A percentile compares a stretch with the other conserved stretches of the same genome.
Evolutionary conservation across 1,140 invertebrate species (phyloP).

Genomic region (Fopius arisanus): DNA sequence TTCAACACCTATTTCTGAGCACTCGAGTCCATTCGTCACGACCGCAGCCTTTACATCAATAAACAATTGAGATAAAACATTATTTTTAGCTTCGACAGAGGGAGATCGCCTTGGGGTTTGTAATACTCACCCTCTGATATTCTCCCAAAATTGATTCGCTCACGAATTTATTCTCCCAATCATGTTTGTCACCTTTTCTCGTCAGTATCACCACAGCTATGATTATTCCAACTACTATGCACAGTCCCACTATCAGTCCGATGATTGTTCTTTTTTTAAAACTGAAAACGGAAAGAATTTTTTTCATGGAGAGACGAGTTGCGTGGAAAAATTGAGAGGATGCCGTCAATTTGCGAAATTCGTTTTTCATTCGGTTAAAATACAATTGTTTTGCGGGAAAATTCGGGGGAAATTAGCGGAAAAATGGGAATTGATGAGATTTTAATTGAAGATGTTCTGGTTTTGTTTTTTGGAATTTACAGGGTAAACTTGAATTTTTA

Average conservation of each 20-base stretch:
- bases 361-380: too few species aligned
- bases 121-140: slow-evolving; percentile 43
- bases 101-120: too few species aligned
- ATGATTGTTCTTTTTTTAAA: slow-evolving; percentile 4
- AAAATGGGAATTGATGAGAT: too few species aligned
- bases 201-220: not conserved
- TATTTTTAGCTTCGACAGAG: too few species aligned
- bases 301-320: not conserved
- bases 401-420: too few species aligned
- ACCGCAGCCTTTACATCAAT: slow-evolving; percentile 46
- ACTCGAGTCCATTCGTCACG: slow-evolving; percentile 55
- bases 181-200: not conserved
- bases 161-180: slow-evolving; percentile 18
- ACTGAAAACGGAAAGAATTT: not conserved
- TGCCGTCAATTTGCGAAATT: too few species aligned
- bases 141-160: slow-evolving; percentile 31
- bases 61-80: not conserved
- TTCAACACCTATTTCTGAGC: slow-evolving; percentile 55
- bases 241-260: not conserved
- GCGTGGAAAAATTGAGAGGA: too few species aligned
- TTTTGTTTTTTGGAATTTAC: too few species aligned
- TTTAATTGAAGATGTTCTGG: too few species aligned
- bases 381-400: too few species aligned
- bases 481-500: too few species aligned
- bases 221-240: not conserved